Evolutionary conservation across 2,888 invertebrate species (phyloP), one percentile per base, ranked within the genome.

Genomic region (Phragmatobia fuliginosa): DNA sequence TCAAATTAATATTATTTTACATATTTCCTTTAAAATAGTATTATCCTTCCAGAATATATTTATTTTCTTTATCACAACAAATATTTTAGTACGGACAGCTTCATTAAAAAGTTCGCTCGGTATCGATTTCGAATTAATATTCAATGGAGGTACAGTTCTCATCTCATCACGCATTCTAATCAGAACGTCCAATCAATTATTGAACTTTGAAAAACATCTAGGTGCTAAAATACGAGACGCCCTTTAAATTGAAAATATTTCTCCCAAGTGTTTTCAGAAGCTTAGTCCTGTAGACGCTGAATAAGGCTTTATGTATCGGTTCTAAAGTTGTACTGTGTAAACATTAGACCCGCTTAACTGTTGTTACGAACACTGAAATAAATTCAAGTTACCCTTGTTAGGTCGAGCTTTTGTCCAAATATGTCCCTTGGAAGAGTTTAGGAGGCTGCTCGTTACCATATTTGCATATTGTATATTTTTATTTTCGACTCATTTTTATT

Each of bases 311-410:
- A 59, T 67, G 60, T 72, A 77, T 76, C 68, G 38, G 63, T 60
- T 67, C 60, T 63, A 67, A 72, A 75, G 67, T 70, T 68, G 68
- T 74, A 62, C 63, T 69, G 69, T 64, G 65, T 69, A 71, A 75
- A 77, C 71, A 75, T 73, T 75, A 67, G 61, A 66, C 67, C 78
- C 75, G 70, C 77, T 81, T 78, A 83, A 77, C 73, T 75, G 78
- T 81, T 79, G 84, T 79, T 78, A 76, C 77, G 73, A 78, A 81
- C 78, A 62, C 74, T 75, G 66, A 77, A 83, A 84, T 86, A 84
- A 82, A 84, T 83, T 78, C 73, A 76, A 80, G 75, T 77, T 77
- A 72, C 73, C 76, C 77, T 74, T 79, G 75, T 81, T 76, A 76
- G 52, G 66, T 69, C 66, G n/a, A 77, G 75, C 77, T 79, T 81